Evolutionary conservation across 2,888 invertebrate species (phyloP), one percentile per base, ranked within the genome.

Genomic region (Macroteleia sp.): DNA sequence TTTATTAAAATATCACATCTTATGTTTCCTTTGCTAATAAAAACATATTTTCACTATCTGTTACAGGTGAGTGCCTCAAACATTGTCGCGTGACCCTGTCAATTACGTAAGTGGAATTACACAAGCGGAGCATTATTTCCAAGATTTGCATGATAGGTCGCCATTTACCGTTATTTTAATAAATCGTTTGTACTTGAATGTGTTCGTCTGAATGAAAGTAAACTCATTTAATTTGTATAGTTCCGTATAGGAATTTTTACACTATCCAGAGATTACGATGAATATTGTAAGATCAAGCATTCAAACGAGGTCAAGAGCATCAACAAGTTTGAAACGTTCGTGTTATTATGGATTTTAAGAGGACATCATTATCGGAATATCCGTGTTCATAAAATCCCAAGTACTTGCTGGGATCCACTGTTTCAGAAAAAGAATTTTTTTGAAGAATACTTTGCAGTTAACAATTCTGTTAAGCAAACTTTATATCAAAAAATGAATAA

Each of bases 51-150:
- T 25, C 64, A 66, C 77, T 81, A 46, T 88, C 69, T 88, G 86
- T 88, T 88, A 56, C 81, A 87, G 88, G 88, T 88, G 83, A 88
- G 88, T 86, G 67, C 8, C 44, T 30, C 25, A 69, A 67, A 61
- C 42, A 52, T 42, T 57, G 48, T 66, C 48, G 59, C 61, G 61
- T 71, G 71, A 73, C 50, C 32, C 44, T 41, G 25, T 46, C 73
- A 67, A 67, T 77, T 77, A 71, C 67, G 73, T 77, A 73, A 77
- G 77, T 77, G 67, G 34, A 62, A 71, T 73, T 59, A 61, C 22
- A 8, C 52, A 20, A 30, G 25, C 41, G 42, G 22, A 39, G 30
- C 17, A 50, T 59, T 64, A 61, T 52, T 64, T 52, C 50, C 22
- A 19, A 56, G 64, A 70, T 77, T 66, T 54, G 50, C 39, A 56